Conservation (phyloP, 2,797 vertebrate genomes). For the Chiroxiphia lanceolata region DNA sequence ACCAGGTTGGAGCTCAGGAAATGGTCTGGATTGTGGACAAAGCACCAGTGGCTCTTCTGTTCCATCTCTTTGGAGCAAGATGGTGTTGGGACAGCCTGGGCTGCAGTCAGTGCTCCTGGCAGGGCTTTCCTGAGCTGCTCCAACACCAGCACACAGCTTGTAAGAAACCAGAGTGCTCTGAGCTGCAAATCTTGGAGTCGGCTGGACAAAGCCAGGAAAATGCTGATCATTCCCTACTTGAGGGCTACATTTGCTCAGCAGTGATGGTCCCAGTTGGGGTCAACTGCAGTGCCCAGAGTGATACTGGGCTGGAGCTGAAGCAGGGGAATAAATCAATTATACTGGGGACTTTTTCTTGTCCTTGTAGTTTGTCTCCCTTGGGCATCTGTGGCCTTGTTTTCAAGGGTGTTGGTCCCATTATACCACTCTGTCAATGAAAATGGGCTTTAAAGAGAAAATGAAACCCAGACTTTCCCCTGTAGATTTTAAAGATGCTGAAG, state of each 20-base stretch:
- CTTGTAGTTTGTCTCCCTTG: neutral
- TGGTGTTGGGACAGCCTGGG: neutral
- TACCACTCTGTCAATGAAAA: too few relatives aligned
- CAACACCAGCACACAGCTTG: neutral
- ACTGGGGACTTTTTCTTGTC: too few relatives aligned
- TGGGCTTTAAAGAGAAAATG: neutral
- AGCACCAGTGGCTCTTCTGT: neutral
- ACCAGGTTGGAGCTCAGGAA: neutral
- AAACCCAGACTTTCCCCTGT: neutral
- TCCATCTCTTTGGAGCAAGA: neutral
- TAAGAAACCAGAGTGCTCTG: neutral
- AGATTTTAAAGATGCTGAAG: neutral
- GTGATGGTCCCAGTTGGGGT: neutral
- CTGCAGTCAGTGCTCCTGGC: neutral
- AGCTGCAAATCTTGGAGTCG: neutral
- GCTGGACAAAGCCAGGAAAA: neutral
- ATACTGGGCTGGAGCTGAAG: neutral
- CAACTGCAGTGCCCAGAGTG: too few relatives aligned
- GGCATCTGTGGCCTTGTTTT: neutral
- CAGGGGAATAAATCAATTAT: neutral
- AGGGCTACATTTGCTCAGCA: neutral
- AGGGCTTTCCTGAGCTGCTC: neutral
- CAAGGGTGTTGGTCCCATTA: neutral
- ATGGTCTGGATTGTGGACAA: neutral
- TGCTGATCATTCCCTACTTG: accelerated